Base-by-base conservation (phyloP, 2,797 vertebrate species). In the Microchirus variegatus region DNA sequence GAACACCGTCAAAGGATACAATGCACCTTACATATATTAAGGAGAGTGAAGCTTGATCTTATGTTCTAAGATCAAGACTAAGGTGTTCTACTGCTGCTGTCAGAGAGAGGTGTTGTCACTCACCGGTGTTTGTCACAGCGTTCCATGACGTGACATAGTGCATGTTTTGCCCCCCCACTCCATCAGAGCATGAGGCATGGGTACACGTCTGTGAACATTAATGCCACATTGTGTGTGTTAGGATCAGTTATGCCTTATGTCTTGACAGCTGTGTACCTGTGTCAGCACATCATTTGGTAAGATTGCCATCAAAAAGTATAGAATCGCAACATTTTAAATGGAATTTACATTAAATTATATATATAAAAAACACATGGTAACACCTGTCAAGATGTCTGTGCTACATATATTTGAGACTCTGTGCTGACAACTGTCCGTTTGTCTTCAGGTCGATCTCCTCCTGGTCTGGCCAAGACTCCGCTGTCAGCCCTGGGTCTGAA, bases 401-500 rank as follows among this genome's bases (percentile, higher is more conserved):
- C n/a, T n/a, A n/a, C n/a, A n/a, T n/a, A 19, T 19, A 11, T 26
- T 3, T 52, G 26, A 46, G 16, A 10, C 36, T 31, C 3, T 57
- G 7, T 40, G 13, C 10, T 78, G 49, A 60, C 69, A 38, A 59
- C 9, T 55, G 12, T 58, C 48, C n/a, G 0, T 6, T 36, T 63
- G 9, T 59, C 22, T 0, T 70, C 83, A 96, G 97, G 94, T 75
- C 97, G 97, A 10, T 98, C 97, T 44, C 97, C 97, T 35, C 97
- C 97, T 0, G 97, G 97, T 67, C 91, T 99, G 65, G 96, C 96
- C 64, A 98, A 96, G 92, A 99, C 97, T 1, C 97, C 97, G 0
- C 89, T 99, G 65, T 99, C 97, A 44, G 97, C 96, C 1, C 85
- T 99, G 80, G 97, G 97, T 17, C 86, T 99, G 81, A 99, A 98